phyloP scores from a whole-genome alignment of 2,113 vertebrate species.

The Ceratotherium simum region DNA sequence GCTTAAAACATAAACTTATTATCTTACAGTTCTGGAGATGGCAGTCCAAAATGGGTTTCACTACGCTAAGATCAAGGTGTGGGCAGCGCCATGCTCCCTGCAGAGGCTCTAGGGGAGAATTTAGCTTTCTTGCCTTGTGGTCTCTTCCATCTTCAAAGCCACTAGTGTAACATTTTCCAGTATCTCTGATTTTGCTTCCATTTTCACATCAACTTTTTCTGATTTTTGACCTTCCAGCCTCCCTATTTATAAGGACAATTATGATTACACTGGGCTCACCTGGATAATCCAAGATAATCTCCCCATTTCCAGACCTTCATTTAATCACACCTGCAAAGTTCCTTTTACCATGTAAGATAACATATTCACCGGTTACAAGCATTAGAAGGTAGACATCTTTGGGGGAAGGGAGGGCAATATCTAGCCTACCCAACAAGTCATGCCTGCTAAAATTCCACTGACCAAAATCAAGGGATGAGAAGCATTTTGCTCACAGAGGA shows the following conservation, averaged over 20 bases:
- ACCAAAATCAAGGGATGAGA: neutral
- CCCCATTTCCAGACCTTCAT: neutral
- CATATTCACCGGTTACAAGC: neutral
- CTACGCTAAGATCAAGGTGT: neutral
- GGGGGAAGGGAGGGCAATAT: neutral
- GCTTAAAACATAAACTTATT: neutral
- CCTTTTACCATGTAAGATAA: neutral
- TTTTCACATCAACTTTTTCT: neutral
- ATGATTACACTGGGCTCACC: neutral
- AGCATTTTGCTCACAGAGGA: neutral
- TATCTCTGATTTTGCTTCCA: neutral
- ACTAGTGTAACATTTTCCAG: neutral
- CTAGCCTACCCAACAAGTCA: neutral
- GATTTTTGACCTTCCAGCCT: neutral
- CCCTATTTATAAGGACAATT: neutral
- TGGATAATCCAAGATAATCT: neutral
- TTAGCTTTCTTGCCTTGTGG: neutral
- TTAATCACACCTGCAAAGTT: neutral
- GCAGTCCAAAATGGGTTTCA: neutral
- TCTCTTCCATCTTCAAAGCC: neutral
- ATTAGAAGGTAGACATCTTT: neutral
- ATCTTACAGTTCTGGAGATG: neutral
- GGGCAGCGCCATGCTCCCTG: neutral
- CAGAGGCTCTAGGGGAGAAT: neutral
- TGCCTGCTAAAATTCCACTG: neutral